Base-by-base conservation (phyloP, 2,797 vertebrate genomes). In the Silurus aristotelis region DNA sequence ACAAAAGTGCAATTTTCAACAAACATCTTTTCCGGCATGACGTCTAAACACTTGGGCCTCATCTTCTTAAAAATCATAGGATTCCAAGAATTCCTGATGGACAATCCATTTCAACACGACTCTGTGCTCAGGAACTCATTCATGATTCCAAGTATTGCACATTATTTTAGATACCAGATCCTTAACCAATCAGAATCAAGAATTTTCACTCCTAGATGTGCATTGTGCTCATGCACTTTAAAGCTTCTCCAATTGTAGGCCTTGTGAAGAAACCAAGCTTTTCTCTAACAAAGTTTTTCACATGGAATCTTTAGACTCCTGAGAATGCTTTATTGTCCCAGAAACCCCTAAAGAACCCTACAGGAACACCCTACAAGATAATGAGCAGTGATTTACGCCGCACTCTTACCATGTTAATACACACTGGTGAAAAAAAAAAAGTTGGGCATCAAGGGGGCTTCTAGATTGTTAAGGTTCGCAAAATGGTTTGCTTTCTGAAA, bases 161-260 rank as follows among this genome's bases (percentile, higher is more conserved):
- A 38, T 19, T 20, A 5, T 1, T 22, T 46, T 12, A 46, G 19
- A 19, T 20, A 20, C 20, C 43, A 6, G 43, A 10, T 7, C n/a
- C 43, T 31, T 58, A 58, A 58, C 55, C 73, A 75, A 56, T 75
- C 72, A 56, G 72, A 14, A 75, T 72, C 10, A 14, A n/a, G 70
- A 48, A 48, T n/a, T 14, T 6, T 6, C 4, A 12, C 20, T 71
- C 27, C 15, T 70, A 17, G 20, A 48, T 22, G 6, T 52, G 12
- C 38, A 38, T 19, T 56, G 48, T 75, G 12, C 5, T 75, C 22
- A 17, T 75, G 48, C 48, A 27, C n/a, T 7, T 17, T 55, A 56
- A 56, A n/a, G 7, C 15, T 58, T 20, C 55, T 38, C 20, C 12
- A 1, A 13, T 15, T 7, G 22, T 73, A 38, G 38, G 38, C 22